phyloP scores from a whole-genome alignment of 2,113 vertebrate genomes.

The Cyanoderma ruficeps region DNA sequence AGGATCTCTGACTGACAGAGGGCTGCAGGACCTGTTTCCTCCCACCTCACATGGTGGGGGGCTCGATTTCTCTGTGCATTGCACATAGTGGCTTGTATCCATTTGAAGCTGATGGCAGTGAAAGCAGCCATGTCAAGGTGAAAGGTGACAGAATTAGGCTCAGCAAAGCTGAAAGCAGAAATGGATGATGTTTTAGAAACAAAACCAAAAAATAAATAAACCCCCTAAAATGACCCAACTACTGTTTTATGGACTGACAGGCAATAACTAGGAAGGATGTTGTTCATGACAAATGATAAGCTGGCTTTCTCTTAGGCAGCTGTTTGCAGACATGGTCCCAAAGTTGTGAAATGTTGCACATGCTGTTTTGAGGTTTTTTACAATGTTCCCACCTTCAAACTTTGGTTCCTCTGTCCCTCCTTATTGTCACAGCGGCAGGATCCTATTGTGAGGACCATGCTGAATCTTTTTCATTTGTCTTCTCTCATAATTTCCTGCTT shows the following conservation, averaged over 20 bases:
- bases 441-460: not conserved
- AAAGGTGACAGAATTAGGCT: not conserved
- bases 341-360: not conserved
- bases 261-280: not conserved
- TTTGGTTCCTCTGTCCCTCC: not conserved
- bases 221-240: not conserved
- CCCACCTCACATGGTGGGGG: not conserved
- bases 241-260: not conserved
- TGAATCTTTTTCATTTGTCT: not conserved
- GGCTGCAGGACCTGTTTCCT: not conserved
- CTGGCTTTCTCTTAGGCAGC: not conserved
- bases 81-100: fast-evolving
- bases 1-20: not conserved
- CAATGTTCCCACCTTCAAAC: not conserved
- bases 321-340: not conserved
- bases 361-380: not conserved
- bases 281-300: not conserved
- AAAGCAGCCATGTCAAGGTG: not conserved
- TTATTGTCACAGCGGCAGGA: not conserved
- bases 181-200: not conserved
- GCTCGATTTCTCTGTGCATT: fast-evolving
- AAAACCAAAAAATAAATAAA: not conserved
- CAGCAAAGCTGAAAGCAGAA: not conserved
- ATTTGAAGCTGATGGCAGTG: not conserved
- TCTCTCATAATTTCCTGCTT: not conserved